phyloP scores from a whole-genome alignment of 2,113 vertebrate genomes.

The Desmodus rotundus region DNA sequence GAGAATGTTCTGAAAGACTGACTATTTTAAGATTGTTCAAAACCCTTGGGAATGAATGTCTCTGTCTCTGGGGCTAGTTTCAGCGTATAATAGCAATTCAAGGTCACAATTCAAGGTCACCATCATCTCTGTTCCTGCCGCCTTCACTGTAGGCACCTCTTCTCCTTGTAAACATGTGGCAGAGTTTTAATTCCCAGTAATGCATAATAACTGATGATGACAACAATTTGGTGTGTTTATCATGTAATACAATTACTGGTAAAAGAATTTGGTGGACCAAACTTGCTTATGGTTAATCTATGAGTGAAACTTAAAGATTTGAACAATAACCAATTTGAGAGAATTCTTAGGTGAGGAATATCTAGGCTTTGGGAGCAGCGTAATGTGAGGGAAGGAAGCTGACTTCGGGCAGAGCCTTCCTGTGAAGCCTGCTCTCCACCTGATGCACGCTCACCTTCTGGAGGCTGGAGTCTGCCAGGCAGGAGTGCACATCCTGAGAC shows the following conservation, averaged over 20 bases:
- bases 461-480: neutral
- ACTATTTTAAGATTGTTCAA: slow-evolving; percentile 46
- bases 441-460: neutral
- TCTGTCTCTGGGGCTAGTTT: slow-evolving; percentile 19
- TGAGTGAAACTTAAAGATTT: neutral
- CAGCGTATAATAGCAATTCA: neutral
- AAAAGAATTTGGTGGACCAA: neutral
- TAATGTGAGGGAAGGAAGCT: neutral
- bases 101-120: neutral
- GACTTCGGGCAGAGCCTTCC: neutral
- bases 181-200: neutral
- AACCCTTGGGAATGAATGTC: slow-evolving; percentile 21
- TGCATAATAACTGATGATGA: neutral
- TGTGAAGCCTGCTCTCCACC: neutral
- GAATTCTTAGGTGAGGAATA: neutral
- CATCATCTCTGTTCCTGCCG: neutral
- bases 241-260: neutral
- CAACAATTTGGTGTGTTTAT: neutral
- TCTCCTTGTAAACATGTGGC: neutral
- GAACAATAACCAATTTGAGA: neutral
- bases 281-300: neutral
- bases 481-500: neutral
- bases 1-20: slow-evolving; percentile 22
- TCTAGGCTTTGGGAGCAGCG: neutral
- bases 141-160: neutral